Base-by-base conservation (phyloP, 2,113 vertebrate genomes). In the Heterochromis multidens region DNA sequence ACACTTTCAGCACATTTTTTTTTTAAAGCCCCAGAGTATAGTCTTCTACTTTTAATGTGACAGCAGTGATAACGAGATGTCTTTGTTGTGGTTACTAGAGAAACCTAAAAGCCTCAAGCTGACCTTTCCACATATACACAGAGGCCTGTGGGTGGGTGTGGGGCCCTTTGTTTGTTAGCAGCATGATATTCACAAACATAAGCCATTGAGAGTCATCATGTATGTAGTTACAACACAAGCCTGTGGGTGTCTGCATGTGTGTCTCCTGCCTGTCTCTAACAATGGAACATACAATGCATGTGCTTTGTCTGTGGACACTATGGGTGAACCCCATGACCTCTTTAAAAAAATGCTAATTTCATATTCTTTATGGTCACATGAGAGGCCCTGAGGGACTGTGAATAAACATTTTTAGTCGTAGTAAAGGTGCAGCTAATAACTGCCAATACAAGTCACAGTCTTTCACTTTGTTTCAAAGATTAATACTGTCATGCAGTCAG, bases 151-250 rank as follows among this genome's bases (percentile, higher is more conserved):
- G 70, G 86, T 52, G 77, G 58, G 77, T 46, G 58, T 1, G 21
- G 31, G 76, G 27, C 58, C 72, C 60, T 61, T 90, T 93, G 89
- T 91, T 83, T 78, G 67, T 84, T 27, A 82, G 74, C 49, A 58
- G 67, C 62, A 81, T 60, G 80, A 81, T 67, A 80, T 86, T 80
- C 83, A 88, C 82, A 77, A 74, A 87, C 35, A 83, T 40, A 58
- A 57, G 59, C 14, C 61, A 83, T 16, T 56, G 80, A 58, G 70
- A 54, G 43, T 2, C 49, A 83, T 77, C 35, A 12, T 79, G 65
- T 82, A 78, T 81, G 60, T 84, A 84, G 77, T 81, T 90, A 81
- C 81, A 88, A 86, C 79, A 83, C 60, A 83, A 19, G 33, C 52
- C 33, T 56, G 60, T 31, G 46, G 4, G 27, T 25, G 23, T 70